phyloP scores from a whole-genome alignment of 2,113 vertebrate genomes.

The Dasyprocta punctata region DNA sequence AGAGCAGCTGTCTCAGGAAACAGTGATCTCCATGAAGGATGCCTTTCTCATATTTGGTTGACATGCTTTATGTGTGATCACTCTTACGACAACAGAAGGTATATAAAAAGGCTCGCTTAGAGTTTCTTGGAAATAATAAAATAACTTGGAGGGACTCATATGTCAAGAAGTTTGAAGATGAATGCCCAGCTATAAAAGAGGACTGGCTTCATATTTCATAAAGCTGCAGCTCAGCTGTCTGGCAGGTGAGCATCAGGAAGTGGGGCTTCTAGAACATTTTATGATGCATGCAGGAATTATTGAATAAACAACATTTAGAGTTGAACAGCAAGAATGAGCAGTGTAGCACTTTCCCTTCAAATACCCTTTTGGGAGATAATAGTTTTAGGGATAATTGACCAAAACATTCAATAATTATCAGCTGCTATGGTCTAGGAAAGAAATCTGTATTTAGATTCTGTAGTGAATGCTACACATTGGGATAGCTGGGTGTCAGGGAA shows the following conservation, averaged over 20 bases:
- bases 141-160: slow-evolving; percentile 61
- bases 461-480: accelerated
- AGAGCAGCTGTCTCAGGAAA: slow-evolving; percentile 12
- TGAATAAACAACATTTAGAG: slow-evolving; percentile 24
- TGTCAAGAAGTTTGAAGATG: slow-evolving; percentile 62
- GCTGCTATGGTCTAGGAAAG: neutral
- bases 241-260: neutral
- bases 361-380: neutral
- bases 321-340: slow-evolving; percentile 8
- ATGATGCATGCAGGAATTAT: neutral
- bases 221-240: slow-evolving; percentile 42
- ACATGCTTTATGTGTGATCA: slow-evolving; percentile 68
- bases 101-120: slow-evolving; percentile 67
- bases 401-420: neutral
- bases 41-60: neutral
- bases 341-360: neutral
- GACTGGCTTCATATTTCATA: slow-evolving; percentile 50
- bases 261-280: slow-evolving; percentile 6
- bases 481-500: neutral
- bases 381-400: neutral
- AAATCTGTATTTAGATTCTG: neutral
- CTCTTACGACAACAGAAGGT: slow-evolving; percentile 69
- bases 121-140: slow-evolving; percentile 79
- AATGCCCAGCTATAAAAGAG: slow-evolving; percentile 50
- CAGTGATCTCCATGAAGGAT: neutral